Conservation (phyloP, 1,140 invertebrate genomes). For the Drosophila lowei region DNA sequence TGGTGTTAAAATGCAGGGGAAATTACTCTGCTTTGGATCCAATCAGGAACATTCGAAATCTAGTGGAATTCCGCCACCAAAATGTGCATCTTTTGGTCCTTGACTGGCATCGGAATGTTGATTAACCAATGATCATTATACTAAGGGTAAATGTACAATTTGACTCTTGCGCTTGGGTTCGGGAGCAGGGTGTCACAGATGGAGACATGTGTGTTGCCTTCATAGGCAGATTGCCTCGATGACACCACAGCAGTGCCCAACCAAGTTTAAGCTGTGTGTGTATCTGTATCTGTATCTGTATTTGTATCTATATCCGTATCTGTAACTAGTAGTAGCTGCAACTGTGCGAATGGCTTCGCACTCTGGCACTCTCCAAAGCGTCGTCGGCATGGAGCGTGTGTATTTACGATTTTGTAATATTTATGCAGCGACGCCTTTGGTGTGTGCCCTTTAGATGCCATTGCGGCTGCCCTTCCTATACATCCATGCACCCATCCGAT, state of each 20-base stretch:
- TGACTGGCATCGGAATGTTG: not conserved
- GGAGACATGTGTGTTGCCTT: no score
- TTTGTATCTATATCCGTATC: not conserved
- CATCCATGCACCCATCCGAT: not conserved
- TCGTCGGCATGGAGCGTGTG: constrained; percentile 26
- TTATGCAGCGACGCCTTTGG: constrained; percentile 60
- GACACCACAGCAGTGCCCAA: no score
- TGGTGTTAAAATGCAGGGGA: no score
- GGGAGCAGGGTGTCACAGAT: no score
- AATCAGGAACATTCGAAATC: no score
- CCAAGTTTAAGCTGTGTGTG: no score
- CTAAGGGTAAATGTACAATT: no score
- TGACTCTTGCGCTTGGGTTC: no score
- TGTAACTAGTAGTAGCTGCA: constrained; percentile 14
- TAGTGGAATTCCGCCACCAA: no score
- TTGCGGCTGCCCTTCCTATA: constrained; percentile 19
- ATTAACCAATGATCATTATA: not conserved
- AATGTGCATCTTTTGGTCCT: not conserved
- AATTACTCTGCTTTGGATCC: no score
- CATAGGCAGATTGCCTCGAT: no score
- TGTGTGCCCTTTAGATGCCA: constrained; percentile 29
- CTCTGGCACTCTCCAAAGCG: constrained; percentile 23
- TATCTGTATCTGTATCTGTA: not conserved
- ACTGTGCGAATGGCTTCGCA: constrained; percentile 37
- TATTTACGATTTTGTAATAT: constrained; percentile 74